phyloP scores from a whole-genome alignment of 2,113 vertebrate genomes.

The Tachuris rubrigastra region DNA sequence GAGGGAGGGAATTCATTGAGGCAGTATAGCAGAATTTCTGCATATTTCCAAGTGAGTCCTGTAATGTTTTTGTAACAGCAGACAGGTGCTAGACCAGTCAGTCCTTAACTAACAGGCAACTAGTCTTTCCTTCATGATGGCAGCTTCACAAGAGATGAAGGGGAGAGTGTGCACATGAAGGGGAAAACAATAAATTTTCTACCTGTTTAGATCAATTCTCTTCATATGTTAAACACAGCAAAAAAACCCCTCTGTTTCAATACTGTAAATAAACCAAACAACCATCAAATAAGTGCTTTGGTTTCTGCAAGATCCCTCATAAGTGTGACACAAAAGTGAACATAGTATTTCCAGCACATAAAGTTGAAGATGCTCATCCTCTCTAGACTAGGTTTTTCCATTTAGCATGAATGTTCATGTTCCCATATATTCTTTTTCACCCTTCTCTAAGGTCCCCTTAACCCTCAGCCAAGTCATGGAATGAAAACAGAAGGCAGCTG shows the following conservation, averaged over 20 bases:
- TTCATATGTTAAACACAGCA: background rate
- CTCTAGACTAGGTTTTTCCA: background rate
- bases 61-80: background rate
- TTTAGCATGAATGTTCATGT: background rate
- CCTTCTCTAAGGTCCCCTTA: background rate
- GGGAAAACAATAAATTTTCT: background rate
- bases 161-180: background rate
- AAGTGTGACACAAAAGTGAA: background rate
- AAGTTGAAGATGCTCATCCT: background rate
- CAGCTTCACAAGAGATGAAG: background rate
- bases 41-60: background rate
- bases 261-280: background rate
- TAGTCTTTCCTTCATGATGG: background rate
- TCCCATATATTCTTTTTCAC: background rate
- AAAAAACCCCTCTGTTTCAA: background rate
- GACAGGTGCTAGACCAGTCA: background rate
- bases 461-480: constrained; percentile 26
- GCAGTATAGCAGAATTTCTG: background rate
- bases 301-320: background rate
- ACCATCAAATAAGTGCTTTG: background rate
- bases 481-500: constrained; percentile 4
- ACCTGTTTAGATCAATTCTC: background rate
- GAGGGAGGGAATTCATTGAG: background rate
- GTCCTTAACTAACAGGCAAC: background rate
- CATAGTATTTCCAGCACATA: background rate